Base-by-base conservation (phyloP, 2,888 invertebrate species). In the Cylloceria caligata region DNA sequence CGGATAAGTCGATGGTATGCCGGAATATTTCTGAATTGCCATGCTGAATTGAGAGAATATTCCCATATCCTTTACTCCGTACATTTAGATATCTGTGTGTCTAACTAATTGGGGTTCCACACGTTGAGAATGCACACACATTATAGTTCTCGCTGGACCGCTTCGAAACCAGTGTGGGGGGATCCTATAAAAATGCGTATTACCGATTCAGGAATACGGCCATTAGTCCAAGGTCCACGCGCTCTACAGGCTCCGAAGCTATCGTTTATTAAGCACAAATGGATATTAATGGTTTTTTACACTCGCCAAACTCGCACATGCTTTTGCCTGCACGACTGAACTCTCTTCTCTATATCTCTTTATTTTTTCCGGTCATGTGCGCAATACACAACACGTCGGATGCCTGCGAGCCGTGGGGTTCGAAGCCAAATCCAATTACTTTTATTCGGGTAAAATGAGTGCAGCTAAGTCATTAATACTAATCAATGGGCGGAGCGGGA, bases 391-490 rank as follows among this genome's bases (percentile, higher is more conserved):
- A 80, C 75, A 76, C 76, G 76, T 68, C 86, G 81, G 87, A 84
- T 74, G 65, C 67, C 84, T 82, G 75, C 62, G 88, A 88, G 83
- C 87, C 80, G 77, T 85, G 86, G 89, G 88, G 90, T 90, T 89
- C 91, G 89, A 90, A 91, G 91, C 92, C 90, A 92, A 92, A 93
- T 92, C 92, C 92, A 93, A 92, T 93, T 93, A 92, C 92, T 92
- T 92, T 92, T 92, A 93, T 92, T 92, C 92, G 92, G 92, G 91
- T 89, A 90, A 92, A 93, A 92, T 92, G 92, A 92, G 92, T 91
- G 92, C 92, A 91, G 91, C 92, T 91, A 91, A 92, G 92, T 92
- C 92, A 92, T 92, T 93, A 93, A 93, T 92, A 92, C 92, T 93
- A 92, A 93, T 92, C 92, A 93, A 93, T 92, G 92, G 91, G 85